Base-by-base conservation (phyloP, 2,888 invertebrate species). In the Netelia inedita region DNA sequence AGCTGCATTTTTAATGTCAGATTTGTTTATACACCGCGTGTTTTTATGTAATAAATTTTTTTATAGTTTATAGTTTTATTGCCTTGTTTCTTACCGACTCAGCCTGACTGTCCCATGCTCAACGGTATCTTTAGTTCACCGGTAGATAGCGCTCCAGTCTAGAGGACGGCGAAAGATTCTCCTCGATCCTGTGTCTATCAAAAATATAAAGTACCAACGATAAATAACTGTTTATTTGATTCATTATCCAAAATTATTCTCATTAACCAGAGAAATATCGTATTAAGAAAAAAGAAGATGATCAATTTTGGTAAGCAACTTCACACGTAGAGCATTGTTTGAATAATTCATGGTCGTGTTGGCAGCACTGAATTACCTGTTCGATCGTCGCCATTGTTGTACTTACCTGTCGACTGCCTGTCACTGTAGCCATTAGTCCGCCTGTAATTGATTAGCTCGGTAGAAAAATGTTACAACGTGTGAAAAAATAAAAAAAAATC, bases 391-490 rank as follows among this genome's bases (percentile, higher is more conserved):
- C 85, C 82, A 86, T 86, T 85, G 81, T 82, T 68, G 73, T 75
- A 80, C 66, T 63, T 74, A 85, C 79, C 68, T 78, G 85, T 81
- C 82, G 74, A 63, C 78, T 28, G 83, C 66, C 68, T 71, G 78
- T 87, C 79, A 83, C 59, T 73, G 85, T 78, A 73, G 81, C 81
- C 85, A 76, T 75, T 79, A 68, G 88, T 87, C 85, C 73, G 79
- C 28, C 76, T 79, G 72, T 85, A 84, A 82, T 88, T 78, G 53
- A 76, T 69, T 68, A 82, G 82, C 84, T 84, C 79, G 57, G 53
- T 16, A 41, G 21, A 71, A 71, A 23, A 79, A 80, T 82, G 43
- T 28, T 75, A 63, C 78, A 28, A 53, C 21, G 59, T 9, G 11
- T 55, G 9, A 46, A 46, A 35, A 21, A 28, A 21, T 14, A 59